Conservation (phyloP, 2,113 vertebrate genomes). For the Camelus dromedarius region DNA sequence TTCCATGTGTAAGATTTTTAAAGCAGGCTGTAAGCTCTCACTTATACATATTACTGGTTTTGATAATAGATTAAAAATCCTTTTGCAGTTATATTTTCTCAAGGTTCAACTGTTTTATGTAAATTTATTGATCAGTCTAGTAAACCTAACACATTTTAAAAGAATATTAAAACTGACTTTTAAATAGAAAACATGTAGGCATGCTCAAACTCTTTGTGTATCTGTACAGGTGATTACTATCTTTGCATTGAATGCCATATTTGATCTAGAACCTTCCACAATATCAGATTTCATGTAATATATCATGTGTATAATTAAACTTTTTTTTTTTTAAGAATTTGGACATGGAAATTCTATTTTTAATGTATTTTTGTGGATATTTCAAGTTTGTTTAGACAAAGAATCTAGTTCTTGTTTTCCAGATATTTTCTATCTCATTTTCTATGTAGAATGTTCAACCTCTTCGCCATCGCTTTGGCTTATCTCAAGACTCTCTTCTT, state of each 20-base stretch:
- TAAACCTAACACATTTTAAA: not conserved
- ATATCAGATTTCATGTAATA: not conserved
- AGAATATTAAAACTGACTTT: not conserved
- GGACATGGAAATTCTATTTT: not conserved
- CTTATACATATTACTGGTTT: not conserved
- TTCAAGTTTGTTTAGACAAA: not conserved
- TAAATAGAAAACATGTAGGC: not conserved
- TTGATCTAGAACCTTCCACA: not conserved
- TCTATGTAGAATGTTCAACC: not conserved
- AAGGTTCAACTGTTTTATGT: not conserved
- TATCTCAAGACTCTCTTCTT: not conserved
- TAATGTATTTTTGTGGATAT: not conserved
- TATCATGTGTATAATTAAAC: not conserved
- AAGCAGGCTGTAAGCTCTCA: not conserved
- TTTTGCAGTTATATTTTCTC: not conserved
- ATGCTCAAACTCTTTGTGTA: not conserved
- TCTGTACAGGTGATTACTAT: not conserved
- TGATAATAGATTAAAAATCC: not conserved
- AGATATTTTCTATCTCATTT: conserved; percentile 9
- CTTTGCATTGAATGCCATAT: not conserved
- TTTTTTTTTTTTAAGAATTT: not conserved
- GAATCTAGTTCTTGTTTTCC: not conserved
- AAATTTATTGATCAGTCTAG: not conserved
- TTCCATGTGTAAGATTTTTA: not conserved
- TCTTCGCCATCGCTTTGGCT: not conserved